Evolutionary conservation across 2,888 invertebrate genomes (phyloP).

Genomic region (Oscheius sp.): DNA sequence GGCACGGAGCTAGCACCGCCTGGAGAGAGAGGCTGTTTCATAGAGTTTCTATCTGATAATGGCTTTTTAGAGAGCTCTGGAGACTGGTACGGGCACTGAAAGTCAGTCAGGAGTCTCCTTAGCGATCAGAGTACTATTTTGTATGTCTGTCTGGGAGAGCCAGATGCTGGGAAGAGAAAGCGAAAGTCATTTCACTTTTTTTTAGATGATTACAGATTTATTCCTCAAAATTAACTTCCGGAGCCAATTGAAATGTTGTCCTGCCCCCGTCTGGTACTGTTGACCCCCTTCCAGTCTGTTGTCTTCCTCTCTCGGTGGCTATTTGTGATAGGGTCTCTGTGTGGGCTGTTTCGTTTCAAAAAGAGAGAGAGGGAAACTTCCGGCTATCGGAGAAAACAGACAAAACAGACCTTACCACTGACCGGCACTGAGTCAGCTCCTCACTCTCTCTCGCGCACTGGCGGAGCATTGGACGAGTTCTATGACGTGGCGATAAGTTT

Average conservation of each 20-base stretch:
- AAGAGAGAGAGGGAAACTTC: background rate
- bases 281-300: no score
- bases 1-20: constrained; percentile 23
- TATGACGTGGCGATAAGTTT: no score
- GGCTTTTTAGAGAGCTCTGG: background rate
- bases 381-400: background rate
- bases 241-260: background rate
- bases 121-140: background rate
- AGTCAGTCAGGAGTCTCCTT: no score
- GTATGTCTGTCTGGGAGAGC: background rate
- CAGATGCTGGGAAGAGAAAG: background rate
- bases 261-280: no score
- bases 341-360: no score
- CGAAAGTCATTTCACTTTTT: no score
- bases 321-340: no score
- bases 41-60: constrained; percentile 21
- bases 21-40: constrained; percentile 8
- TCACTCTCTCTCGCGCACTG: no score
- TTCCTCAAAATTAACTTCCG: background rate
- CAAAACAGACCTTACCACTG: background rate
- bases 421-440: background rate
- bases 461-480: no score
- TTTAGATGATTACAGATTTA: no score
- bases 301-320: no score
- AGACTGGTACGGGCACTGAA: constrained; percentile 8